phyloP scores from a whole-genome alignment of 2,888 invertebrate genomes.

The Megaustenia siamemsis region DNA sequence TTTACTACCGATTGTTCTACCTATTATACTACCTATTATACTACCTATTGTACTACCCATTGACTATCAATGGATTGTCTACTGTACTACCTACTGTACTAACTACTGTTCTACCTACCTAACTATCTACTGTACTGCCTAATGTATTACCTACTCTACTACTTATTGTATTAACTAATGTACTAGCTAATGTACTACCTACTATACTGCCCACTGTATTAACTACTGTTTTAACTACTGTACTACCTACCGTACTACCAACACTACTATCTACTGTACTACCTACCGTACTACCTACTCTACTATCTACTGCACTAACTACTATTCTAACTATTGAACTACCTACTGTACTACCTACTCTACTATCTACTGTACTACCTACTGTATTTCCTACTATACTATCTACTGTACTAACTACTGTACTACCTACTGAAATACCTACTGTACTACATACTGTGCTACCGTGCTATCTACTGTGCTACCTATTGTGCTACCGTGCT shows the following conservation, averaged over 20 bases:
- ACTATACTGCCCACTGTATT: background rate
- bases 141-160: background rate
- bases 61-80: too few species aligned
- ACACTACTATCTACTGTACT: background rate
- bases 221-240: background rate
- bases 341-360: background rate
- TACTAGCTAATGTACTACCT: too few species aligned
- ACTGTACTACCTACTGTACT: background rate
- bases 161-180: too few species aligned
- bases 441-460: too few species aligned
- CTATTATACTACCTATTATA: too few species aligned
- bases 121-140: background rate
- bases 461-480: too few species aligned
- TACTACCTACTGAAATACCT: too few species aligned
- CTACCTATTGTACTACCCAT: too few species aligned
- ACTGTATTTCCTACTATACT: background rate
- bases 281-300: background rate
- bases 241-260: background rate
- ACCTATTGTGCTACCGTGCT: too few species aligned
- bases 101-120: background rate
- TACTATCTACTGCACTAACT: background rate
- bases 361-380: background rate
- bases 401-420: too few species aligned
- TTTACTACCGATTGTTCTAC: too few species aligned
- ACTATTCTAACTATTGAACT: too few species aligned